Evolutionary conservation across 1,140 invertebrate genomes (phyloP), one percentile per base, ranked within the genome.

Genomic region (Drosophila oshimai): DNA sequence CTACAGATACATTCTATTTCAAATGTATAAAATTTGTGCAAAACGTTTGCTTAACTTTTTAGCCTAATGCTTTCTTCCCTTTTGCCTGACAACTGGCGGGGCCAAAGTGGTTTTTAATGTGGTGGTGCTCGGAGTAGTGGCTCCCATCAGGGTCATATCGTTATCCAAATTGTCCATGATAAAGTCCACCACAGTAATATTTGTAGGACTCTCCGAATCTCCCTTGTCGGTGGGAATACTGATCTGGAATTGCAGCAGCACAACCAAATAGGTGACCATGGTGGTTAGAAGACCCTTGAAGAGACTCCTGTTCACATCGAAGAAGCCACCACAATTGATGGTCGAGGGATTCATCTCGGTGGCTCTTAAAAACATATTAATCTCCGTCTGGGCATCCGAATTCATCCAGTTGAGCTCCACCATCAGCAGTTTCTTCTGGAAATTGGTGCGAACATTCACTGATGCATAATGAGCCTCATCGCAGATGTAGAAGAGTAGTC

Each of bases 201-300:
- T 86, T 1, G 42, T 57, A 9, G 39, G 73, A 7, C 39, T 49
- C 29, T 74, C 74, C 1, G 45, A 41, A 17, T 70, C 72, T 6
- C 70, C 41, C 26, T 86, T 79, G 26, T 90, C 84, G 0, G 77
- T 93, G 5, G 94, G 94, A 65, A 95, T 94, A 71, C 94, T 94
- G 33, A 95, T 95, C 91, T 95, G 94, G 89, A 95, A 95, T 81
- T 95, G 94, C 22, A 95, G 89, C 33, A 95, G 72, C 2, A 95
- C 94, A 4, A 95, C 94, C 33, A 95, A 80, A 87, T 95, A 95
- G 0, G 94, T 95, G 9, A 94, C 94, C 94, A 95, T 95, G 24
- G 94, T 94, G 6, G 94, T 93, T 36, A 94, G 76, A 24, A 95
- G 89, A 92, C 94, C 94, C 92, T 94, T 94, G 74, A 95, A 94